phyloP scores from a whole-genome alignment of 2,888 invertebrate genomes.

The Nomada lathburiana region DNA sequence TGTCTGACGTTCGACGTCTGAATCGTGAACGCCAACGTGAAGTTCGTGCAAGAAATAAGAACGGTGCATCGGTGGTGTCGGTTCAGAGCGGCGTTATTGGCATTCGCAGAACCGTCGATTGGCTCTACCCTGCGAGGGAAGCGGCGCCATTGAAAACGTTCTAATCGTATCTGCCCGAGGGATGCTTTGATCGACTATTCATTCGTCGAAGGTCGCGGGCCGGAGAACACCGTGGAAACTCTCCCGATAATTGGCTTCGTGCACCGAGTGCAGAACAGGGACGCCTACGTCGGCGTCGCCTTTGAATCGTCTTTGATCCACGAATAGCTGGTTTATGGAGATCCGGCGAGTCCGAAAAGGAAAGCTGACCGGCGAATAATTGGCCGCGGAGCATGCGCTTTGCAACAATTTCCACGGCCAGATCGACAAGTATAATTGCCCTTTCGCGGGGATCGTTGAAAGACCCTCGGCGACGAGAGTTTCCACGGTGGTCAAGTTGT shows the following conservation, averaged over 20 bases:
- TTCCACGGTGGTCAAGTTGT: background rate
- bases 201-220: conserved; percentile 62
- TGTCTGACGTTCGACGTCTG: background rate
- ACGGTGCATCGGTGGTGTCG: background rate
- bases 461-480: background rate
- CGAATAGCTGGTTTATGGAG: conserved; percentile 14
- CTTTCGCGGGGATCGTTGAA: background rate
- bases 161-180: conserved; percentile 63
- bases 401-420: background rate
- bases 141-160: conserved; percentile 56
- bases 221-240: conserved; percentile 49
- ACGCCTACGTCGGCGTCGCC: conserved; percentile 22
- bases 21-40: background rate
- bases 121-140: conserved; percentile 43
- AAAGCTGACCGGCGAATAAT: background rate
- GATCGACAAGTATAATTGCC: background rate
- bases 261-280: conserved; percentile 60
- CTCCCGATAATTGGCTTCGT: conserved; percentile 69
- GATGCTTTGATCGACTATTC: conserved; percentile 63
- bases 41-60: background rate
- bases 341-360: background rate
- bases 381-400: background rate
- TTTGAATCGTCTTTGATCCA: conserved; percentile 27
- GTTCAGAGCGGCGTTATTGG: conserved; percentile 16
- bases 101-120: conserved; percentile 24